These are phyloP conservation scores for Equus quagga DNA, from an alignment of 2,113 vertebrate species.

Conservation along the genomic window DNA sequence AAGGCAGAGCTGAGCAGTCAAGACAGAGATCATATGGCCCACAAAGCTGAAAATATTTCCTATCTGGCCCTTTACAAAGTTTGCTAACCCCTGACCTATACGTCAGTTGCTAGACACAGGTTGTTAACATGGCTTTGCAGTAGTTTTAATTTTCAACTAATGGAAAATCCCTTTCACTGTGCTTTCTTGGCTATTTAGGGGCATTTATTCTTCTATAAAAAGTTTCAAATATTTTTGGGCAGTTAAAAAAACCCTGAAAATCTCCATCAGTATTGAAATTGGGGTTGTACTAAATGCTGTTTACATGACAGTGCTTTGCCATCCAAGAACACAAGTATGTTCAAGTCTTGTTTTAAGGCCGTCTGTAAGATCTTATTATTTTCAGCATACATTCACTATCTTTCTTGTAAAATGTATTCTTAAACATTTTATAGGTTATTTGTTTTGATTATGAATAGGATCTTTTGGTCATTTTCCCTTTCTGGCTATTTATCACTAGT, in stretches of 20 bases:
- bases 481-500: background rate
- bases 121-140: background rate
- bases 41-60: background rate
- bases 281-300: background rate
- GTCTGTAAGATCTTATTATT: constrained; percentile 44
- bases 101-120: background rate
- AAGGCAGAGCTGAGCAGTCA: background rate
- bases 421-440: background rate
- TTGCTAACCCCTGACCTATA: background rate
- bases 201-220: background rate
- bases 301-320: background rate
- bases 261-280: constrained; percentile 5
- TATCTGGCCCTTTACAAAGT: background rate
- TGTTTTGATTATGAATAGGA: background rate
- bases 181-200: background rate
- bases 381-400: background rate
- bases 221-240: background rate
- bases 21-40: background rate
- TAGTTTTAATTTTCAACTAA: constrained; percentile 42
- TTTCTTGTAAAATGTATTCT: background rate
- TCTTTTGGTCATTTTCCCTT: constrained; percentile 33
- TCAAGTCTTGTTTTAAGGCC: background rate
- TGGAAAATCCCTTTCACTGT: background rate
- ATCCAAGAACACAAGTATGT: background rate
- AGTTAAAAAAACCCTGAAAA: background rate